phyloP scores from a whole-genome alignment of 2,113 vertebrate species.

The Brachyhypopomus occidentalis region DNA sequence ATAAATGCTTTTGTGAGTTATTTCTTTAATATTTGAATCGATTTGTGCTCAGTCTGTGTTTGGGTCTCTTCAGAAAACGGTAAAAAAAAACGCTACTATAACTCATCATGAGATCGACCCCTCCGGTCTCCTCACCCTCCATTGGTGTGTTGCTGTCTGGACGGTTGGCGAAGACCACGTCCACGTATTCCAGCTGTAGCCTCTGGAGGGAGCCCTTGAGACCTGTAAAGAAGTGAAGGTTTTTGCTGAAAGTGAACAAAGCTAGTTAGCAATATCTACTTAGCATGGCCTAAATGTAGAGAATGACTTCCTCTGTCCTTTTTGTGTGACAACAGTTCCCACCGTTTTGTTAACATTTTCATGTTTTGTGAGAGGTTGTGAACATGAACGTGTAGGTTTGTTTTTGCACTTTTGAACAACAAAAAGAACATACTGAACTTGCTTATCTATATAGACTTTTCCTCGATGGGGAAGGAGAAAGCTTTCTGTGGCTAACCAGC shows the following conservation, averaged over 20 bases:
- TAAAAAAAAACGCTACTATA: not conserved
- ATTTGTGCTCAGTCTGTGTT: too few species aligned
- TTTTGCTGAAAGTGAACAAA: not conserved
- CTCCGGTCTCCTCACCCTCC: conserved; percentile 84
- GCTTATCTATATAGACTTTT: too few species aligned
- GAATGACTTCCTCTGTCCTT: too few species aligned
- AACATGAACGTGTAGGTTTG: too few species aligned
- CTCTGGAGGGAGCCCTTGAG: conserved; percentile 93
- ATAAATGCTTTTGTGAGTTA: too few species aligned
- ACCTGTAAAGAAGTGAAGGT: conserved; percentile 68
- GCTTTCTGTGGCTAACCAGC: not conserved
- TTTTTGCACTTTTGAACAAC: too few species aligned
- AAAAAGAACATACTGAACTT: too few species aligned
- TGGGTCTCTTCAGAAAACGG: not conserved
- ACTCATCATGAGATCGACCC: too few species aligned
- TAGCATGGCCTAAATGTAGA: not conserved
- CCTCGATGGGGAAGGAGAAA: not conserved
- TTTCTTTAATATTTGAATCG: too few species aligned
- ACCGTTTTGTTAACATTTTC: not conserved
- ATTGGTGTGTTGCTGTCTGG: conserved; percentile 97
- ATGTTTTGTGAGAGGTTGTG: not conserved
- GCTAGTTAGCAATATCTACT: not conserved
- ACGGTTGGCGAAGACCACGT: conserved; percentile 96
- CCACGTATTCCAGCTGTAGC: conserved; percentile 96
- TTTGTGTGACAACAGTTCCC: too few species aligned